phyloP scores from a whole-genome alignment of 2,113 vertebrate species.

The Panurus biarmicus region DNA sequence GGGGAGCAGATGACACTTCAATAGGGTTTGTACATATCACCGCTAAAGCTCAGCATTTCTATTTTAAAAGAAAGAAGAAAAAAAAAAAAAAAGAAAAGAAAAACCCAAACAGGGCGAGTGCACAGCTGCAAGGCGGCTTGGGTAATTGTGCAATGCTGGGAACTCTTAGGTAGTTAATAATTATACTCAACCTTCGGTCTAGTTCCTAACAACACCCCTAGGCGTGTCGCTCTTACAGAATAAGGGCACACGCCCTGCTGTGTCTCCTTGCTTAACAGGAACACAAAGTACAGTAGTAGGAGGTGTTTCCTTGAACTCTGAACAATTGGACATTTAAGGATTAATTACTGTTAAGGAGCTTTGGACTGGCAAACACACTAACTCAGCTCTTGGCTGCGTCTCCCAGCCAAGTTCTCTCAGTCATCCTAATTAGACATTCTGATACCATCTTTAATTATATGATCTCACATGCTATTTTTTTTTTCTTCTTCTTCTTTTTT shows the following conservation, averaged over 20 bases:
- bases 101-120: background rate
- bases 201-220: constrained; percentile 65
- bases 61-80: background rate
- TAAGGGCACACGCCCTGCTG: constrained; percentile 68
- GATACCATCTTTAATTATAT: constrained; percentile 66
- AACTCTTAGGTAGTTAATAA: constrained; percentile 73
- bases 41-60: background rate
- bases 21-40: background rate
- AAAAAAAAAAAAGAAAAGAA: background rate
- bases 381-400: constrained; percentile 57
- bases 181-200: constrained; percentile 69
- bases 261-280: constrained; percentile 74
- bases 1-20: background rate
- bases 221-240: constrained; percentile 73
- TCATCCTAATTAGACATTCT: constrained; percentile 61
- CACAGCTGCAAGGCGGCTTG: constrained; percentile 17
- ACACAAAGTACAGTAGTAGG: constrained; percentile 65
- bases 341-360: constrained; percentile 59
- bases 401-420: constrained; percentile 56
- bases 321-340: constrained; percentile 68
- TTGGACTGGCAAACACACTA: constrained; percentile 58
- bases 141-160: constrained; percentile 69
- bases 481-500: background rate
- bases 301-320: constrained; percentile 69
- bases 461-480: constrained; percentile 43